Percentiles rank a stretch among this genome's conserved stretches.
Conservation (phyloP, 2,113 vertebrate genomes). For the Megaceryle torquata region DNA sequence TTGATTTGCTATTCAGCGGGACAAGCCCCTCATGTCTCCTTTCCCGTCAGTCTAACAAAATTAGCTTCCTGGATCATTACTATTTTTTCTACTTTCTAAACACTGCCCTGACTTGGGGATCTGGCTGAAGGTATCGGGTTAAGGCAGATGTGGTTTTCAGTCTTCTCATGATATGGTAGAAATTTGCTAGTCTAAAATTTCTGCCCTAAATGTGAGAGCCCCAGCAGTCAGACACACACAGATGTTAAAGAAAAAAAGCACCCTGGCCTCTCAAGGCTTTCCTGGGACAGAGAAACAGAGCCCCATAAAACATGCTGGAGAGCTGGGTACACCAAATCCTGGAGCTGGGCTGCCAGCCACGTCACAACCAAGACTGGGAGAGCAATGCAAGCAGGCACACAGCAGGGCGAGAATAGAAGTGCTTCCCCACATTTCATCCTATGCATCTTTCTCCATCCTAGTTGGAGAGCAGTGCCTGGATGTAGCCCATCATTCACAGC, state of each 20-base stretch:
- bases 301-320: neutral
- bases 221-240: neutral
- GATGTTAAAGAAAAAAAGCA: neutral
- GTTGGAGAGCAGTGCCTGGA: neutral
- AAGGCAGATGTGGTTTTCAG: neutral
- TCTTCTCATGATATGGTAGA: neutral
- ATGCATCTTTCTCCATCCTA: neutral
- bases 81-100: conserved; percentile 7
- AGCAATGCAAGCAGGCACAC: neutral
- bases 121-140: neutral
- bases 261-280: neutral
- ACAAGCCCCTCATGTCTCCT: neutral
- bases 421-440: neutral
- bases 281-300: neutral
- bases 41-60: neutral
- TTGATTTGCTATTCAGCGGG: neutral
- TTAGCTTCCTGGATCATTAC: neutral
- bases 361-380: neutral
- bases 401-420: neutral
- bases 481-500: neutral
- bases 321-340: neutral
- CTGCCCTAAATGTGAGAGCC: neutral
- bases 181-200: neutral
- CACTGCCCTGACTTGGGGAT: neutral
- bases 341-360: neutral